A percentile compares a stretch with the other conserved stretches of the same genome.
These are phyloP conservation scores for Ornithoptera alexandrae DNA, from an alignment of 2,888 invertebrate genomes.

Conservation along the genomic window DNA sequence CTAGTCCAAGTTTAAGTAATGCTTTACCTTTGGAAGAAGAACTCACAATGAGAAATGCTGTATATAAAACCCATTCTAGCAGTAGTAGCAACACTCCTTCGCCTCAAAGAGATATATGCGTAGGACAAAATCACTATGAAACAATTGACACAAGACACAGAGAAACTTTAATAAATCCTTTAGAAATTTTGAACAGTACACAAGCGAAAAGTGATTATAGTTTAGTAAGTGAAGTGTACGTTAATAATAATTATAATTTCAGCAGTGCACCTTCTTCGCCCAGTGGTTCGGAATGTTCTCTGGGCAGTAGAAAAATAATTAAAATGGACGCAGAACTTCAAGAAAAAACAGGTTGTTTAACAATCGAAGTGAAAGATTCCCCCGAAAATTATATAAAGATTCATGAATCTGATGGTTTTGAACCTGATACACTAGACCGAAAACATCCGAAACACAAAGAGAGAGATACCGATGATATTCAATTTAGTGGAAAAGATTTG, in stretches of 20 bases:
- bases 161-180: constrained; percentile 44
- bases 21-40: constrained; percentile 90
- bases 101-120: constrained; percentile 56
- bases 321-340: constrained; percentile 73
- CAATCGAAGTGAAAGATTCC: constrained; percentile 91
- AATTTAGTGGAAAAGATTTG: constrained; percentile 62
- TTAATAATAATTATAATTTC: constrained; percentile 86
- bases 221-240: constrained; percentile 88
- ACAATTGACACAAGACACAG: constrained; percentile 51
- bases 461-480: constrained; percentile 44
- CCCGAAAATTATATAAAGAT: constrained; percentile 87
- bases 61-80: constrained; percentile 83
- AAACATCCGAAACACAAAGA: constrained; percentile 81
- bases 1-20: constrained; percentile 86
- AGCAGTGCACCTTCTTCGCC: constrained; percentile 81
- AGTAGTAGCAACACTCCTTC: constrained; percentile 76
- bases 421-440: constrained; percentile 91
- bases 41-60: constrained; percentile 87
- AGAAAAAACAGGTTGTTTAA: constrained; percentile 87
- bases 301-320: constrained; percentile 79
- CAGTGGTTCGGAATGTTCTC: constrained; percentile 79
- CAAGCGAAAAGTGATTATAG: constrained; percentile 78
- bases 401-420: constrained; percentile 90
- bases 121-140: constrained; percentile 71
- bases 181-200: constrained; percentile 40